Evolutionary conservation across 2,888 invertebrate genomes (phyloP).

Genomic region (Rhagophthalmus giganteus): DNA sequence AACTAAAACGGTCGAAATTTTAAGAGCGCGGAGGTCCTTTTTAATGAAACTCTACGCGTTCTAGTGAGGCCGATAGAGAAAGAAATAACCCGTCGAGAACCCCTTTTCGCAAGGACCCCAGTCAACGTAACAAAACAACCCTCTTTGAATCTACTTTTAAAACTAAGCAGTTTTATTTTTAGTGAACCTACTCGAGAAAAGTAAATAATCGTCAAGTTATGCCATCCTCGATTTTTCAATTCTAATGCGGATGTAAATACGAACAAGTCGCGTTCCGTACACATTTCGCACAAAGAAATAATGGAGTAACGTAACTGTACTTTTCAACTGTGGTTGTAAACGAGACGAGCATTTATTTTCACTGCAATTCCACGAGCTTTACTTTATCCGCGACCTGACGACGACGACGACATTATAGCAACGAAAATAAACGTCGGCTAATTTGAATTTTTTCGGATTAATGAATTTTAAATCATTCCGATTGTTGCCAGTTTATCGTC

Average conservation of each 20-base stretch:
- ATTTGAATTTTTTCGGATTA: too few species aligned
- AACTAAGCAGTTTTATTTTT: neutral
- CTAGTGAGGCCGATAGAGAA: neutral
- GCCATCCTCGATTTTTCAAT: neutral
- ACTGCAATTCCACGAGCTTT: slow-evolving; percentile 15
- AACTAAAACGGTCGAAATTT: neutral
- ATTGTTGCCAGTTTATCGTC: too few species aligned
- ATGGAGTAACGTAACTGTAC: slow-evolving; percentile 16
- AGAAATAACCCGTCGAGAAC: neutral
- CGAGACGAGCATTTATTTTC: slow-evolving; percentile 19
- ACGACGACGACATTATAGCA: too few species aligned
- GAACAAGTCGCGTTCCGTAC: slow-evolving; percentile 3
- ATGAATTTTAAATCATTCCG: too few species aligned
- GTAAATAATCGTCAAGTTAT: neutral
- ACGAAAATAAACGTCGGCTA: too few species aligned
- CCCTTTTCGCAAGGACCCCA: neutral
- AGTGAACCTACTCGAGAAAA: neutral
- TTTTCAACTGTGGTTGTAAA: slow-evolving; percentile 16
- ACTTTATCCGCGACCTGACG: too few species aligned
- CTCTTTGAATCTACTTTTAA: neutral
- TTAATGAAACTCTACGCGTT: too few species aligned
- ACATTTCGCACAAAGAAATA: slow-evolving; percentile 16
- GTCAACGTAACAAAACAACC: neutral
- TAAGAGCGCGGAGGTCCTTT: neutral
- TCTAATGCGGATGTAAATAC: slow-evolving; percentile 1